Base-by-base conservation (phyloP, 2,888 invertebrate genomes). In the Pasiphila rectangulata region DNA sequence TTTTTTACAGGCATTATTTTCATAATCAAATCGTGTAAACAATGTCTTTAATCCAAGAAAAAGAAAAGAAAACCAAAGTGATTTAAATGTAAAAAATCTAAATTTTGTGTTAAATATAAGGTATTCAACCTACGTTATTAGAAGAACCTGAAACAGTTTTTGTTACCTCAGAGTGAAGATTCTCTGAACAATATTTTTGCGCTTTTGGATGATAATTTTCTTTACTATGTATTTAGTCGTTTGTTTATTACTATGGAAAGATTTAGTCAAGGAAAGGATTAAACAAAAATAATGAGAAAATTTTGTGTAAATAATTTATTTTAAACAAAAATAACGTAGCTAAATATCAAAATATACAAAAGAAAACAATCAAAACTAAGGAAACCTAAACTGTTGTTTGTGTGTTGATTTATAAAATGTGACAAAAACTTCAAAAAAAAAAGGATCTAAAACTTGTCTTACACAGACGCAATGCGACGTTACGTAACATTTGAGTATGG, bases 341-440 rank as follows among this genome's bases (percentile, higher is more conserved):
- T n/a, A n/a, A n/a, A 49, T 42, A 44, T 19, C 25, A 32, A 45
- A 37, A 37, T n/a, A 40, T 45, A 49, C 40, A 49, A 30, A 53
- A 46, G 15, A 20, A 44, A 39, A 45, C n/a, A 41, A 48, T 21
- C 24, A 23, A 45, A 43, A 41, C 10, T 29, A 25, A 23, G 37
- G 10, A 34, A 46, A 35, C 4, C 20, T 27, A 21, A 45, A 37
- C 37, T 36, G 24, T 17, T 36, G 16, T 35, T 38, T 30, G 29
- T 29, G 4, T 6, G 21, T 43, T 16, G 15, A 25, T 12, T 20
- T 12, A 4, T 15, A 35, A 24, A 46, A 39, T 23, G 34, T 36
- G 20, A 21, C 24, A 24, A 25, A 35, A 43, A 29, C 3, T 30
- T 30, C 9, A 2, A 27, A 47, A 34, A 43, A 7, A 42, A 13